A percentile compares a stretch with the other conserved stretches of the same genome.
Conservation (phyloP, 2,113 vertebrate genomes). For the Spea multiplicata region DNA sequence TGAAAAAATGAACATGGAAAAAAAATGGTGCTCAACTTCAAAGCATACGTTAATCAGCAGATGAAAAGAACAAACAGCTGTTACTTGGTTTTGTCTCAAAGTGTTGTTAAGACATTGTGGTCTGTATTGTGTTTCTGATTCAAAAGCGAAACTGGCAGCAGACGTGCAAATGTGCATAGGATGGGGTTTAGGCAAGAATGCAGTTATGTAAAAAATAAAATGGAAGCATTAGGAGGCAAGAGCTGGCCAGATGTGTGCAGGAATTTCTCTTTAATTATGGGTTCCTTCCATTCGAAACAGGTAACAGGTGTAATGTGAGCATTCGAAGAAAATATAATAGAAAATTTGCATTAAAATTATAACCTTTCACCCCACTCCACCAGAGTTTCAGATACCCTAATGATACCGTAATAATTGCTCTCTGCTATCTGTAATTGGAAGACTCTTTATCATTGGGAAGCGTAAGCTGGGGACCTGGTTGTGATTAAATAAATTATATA, state of each 20-base stretch:
- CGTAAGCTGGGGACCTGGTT: too few relatives aligned
- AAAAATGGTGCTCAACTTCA: constrained; percentile 32
- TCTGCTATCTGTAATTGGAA: too few relatives aligned
- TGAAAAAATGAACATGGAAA: neutral
- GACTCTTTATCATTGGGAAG: too few relatives aligned
- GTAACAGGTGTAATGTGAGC: constrained; percentile 18
- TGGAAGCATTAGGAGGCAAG: constrained; percentile 33
- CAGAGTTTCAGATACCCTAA: too few relatives aligned
- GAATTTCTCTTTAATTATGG: constrained; percentile 1
- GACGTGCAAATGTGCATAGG: constrained; percentile 48
- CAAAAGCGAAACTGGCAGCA: constrained; percentile 43
- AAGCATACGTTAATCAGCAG: constrained; percentile 44
- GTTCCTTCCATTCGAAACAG: constrained; percentile 1
- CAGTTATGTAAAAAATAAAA: constrained; percentile 34
- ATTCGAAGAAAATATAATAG: too few relatives aligned
- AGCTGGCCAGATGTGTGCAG: constrained; percentile 26
- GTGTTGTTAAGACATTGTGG: constrained; percentile 45
- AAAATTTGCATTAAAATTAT: too few relatives aligned
- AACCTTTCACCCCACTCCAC: too few relatives aligned
- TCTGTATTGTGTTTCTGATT: constrained; percentile 48
- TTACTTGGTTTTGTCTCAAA: constrained; percentile 47
- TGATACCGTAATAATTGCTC: too few relatives aligned
- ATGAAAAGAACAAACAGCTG: constrained; percentile 47
- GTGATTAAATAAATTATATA: too few relatives aligned
- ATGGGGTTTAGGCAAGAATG: constrained; percentile 44